A percentile compares a stretch with the other conserved stretches of the same genome.
phyloP scores from a whole-genome alignment of 2,888 invertebrate species.

The Coremacera marginata region DNA sequence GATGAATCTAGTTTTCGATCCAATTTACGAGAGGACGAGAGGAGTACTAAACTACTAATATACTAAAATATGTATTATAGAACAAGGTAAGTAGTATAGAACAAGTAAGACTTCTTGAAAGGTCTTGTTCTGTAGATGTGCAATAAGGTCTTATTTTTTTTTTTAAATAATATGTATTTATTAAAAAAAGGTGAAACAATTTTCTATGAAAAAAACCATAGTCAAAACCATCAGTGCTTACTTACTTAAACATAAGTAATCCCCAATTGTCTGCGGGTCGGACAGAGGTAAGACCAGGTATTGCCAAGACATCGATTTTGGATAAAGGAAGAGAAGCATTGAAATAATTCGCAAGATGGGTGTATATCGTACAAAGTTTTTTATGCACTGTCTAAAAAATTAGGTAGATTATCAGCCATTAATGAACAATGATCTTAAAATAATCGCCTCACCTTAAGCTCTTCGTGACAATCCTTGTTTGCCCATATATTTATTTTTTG shows the following conservation, averaged over 20 bases:
- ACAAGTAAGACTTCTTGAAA: too few species aligned
- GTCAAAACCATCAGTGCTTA: slow-evolving; percentile 33
- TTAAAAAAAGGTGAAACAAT: too few species aligned
- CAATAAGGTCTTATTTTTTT: too few species aligned
- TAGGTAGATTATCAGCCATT: too few species aligned
- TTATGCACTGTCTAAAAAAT: slow-evolving; percentile 72
- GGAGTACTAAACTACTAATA: too few species aligned
- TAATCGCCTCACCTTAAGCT: slow-evolving; percentile 55
- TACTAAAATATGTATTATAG: too few species aligned
- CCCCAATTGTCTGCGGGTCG: slow-evolving; percentile 86
- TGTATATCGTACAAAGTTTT: slow-evolving; percentile 73
- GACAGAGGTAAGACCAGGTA: slow-evolving; percentile 79
- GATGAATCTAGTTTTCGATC: too few species aligned
- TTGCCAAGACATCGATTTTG: slow-evolving; percentile 79
- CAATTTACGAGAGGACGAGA: too few species aligned
- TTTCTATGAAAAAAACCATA: too few species aligned
- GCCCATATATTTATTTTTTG: slow-evolving; percentile 70
- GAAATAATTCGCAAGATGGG: slow-evolving; percentile 75
- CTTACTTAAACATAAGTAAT: slow-evolving; percentile 81
- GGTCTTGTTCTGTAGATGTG: too few species aligned
- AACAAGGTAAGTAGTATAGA: too few species aligned
- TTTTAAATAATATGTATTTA: too few species aligned
- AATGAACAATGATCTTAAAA: background rate
- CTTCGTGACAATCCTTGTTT: slow-evolving; percentile 68
- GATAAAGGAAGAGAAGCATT: slow-evolving; percentile 76